phyloP scores from a whole-genome alignment of 92 coral and sea anemone genomes.

The Plumapathes pennacea region DNA sequence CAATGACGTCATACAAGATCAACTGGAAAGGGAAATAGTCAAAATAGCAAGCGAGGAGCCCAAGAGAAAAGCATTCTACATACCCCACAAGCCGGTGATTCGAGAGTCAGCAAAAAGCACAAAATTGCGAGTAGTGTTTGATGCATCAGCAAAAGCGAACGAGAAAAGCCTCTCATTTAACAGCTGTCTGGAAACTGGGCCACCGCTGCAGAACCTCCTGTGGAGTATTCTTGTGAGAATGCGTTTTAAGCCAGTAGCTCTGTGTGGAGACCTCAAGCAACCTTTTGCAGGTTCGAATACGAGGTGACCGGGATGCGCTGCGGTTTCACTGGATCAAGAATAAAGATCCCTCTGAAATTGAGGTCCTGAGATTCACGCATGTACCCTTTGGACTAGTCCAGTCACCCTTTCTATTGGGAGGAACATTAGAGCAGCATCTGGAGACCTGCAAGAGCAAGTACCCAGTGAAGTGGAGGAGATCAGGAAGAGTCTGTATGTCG shows the following conservation, averaged over 20 bases:
- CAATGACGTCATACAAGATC: constrained; percentile 52
- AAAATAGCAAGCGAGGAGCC: constrained; percentile 36
- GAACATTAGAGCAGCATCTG: constrained; percentile 24
- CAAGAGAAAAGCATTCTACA: constrained; percentile 41
- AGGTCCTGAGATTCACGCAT: constrained; percentile 21
- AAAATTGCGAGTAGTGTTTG: constrained; percentile 56
- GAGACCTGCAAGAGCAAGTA: not conserved
- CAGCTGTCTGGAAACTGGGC: constrained; percentile 58
- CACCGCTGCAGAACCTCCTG: constrained; percentile 46
- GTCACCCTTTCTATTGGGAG: constrained; percentile 31
- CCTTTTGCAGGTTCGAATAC: constrained; percentile 19
- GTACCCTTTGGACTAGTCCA: constrained; percentile 35
- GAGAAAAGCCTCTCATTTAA: constrained; percentile 28
- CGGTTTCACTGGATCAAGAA: constrained; percentile 8
- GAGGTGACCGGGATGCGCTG: constrained; percentile 24
- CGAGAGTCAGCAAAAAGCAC: constrained; percentile 47
- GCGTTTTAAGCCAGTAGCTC: constrained; percentile 3
- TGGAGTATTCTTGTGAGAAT: constrained; percentile 46
- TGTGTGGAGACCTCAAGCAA: constrained; percentile 26
- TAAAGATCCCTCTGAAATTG: not conserved
- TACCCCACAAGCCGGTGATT: constrained; percentile 55
- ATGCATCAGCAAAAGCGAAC: constrained; percentile 46
- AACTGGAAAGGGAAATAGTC: constrained; percentile 32
- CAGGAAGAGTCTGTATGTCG: too few species aligned
- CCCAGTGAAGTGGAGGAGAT: too few species aligned